A percentile compares a stretch with the other conserved stretches of the same genome.
Conservation (phyloP, 2,113 vertebrate species). For the Cheirogaleus medius region DNA sequence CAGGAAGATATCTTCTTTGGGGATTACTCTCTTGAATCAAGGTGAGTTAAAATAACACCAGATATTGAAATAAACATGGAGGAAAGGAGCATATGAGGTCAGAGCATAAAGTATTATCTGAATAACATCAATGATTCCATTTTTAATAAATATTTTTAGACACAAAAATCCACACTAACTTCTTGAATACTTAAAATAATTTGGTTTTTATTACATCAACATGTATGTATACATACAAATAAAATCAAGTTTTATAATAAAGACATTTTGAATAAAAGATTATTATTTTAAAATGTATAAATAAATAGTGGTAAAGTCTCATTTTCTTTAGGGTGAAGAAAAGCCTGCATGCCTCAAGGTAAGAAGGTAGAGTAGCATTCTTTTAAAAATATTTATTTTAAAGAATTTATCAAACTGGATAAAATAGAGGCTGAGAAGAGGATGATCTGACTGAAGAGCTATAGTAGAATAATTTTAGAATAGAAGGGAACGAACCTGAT, state of each 20-base stretch:
- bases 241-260: slow-evolving; percentile 14
- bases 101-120: neutral
- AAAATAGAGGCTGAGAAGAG: neutral
- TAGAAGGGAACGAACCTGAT: slow-evolving; percentile 76
- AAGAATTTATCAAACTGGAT: neutral
- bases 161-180: neutral
- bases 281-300: slow-evolving; percentile 29
- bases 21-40: neutral
- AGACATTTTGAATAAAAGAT: neutral
- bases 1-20: neutral
- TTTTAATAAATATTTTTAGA: slow-evolving; percentile 9
- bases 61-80: neutral
- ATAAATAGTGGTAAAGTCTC: slow-evolving; percentile 4
- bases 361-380: neutral
- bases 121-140: neutral
- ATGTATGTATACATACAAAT: neutral
- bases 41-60: neutral
- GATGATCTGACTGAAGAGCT: neutral
- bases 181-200: neutral
- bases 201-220: slow-evolving; percentile 15
- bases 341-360: neutral
- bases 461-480: neutral
- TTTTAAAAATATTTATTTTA: slow-evolving; percentile 25
- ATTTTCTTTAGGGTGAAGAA: neutral
- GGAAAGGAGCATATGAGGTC: neutral